phyloP scores from a whole-genome alignment of 2,113 vertebrate species.

The Prinia subflava region DNA sequence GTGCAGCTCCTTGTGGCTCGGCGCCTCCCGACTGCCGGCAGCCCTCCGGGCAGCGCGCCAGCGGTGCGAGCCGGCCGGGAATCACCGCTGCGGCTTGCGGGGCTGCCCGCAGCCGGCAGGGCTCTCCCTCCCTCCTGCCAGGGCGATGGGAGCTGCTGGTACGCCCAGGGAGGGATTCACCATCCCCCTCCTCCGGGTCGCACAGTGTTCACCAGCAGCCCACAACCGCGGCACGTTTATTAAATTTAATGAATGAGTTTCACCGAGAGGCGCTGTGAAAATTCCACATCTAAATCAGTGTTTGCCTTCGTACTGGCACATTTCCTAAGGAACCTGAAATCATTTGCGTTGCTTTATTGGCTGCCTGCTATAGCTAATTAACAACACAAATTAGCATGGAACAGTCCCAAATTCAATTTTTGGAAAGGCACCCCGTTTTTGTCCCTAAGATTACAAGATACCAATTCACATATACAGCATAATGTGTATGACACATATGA shows the following conservation, averaged over 20 bases:
- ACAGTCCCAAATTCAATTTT: neutral
- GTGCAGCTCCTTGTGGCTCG: neutral
- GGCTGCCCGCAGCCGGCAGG: neutral
- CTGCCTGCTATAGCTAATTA: slow-evolving; percentile 31
- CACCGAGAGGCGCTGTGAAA: neutral
- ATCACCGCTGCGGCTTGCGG: neutral
- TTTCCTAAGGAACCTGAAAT: slow-evolving; percentile 31
- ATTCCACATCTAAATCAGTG: neutral
- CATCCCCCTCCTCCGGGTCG: neutral
- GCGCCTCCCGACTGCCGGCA: neutral
- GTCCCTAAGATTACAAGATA: neutral
- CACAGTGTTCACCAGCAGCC: neutral
- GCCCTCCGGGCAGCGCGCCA: neutral
- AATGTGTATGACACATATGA: neutral
- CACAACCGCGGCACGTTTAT: neutral
- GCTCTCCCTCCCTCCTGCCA: neutral
- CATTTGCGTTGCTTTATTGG: neutral
- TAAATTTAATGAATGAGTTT: neutral
- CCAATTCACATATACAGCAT: neutral
- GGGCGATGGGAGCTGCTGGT: neutral
- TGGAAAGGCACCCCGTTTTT: neutral
- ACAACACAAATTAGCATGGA: slow-evolving; percentile 9
- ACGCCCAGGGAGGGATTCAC: neutral
- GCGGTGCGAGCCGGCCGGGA: neutral
- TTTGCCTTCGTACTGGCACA: neutral